Conservation (phyloP, 1,140 invertebrate genomes). For the Hylaeus anthracinus region DNA sequence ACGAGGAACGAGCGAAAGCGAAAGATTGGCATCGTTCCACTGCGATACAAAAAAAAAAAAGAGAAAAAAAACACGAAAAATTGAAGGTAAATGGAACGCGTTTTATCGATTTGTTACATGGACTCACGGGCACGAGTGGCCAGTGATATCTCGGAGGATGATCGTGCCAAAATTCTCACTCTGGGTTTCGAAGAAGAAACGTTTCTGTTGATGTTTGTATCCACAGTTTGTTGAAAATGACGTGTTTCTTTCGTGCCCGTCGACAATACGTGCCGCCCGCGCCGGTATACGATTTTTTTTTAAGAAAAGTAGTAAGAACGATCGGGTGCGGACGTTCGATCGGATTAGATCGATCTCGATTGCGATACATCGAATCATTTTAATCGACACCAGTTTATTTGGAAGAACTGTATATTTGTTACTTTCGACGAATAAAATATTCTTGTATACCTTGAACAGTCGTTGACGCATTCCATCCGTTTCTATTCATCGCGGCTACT, state of each 20-base stretch:
- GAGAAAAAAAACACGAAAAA: no score
- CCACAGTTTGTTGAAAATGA: conserved; percentile 51
- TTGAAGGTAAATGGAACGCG: conserved; percentile 3
- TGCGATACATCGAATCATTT: conserved; percentile 47
- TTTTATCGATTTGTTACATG: conserved; percentile 74
- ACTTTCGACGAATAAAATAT: conserved; percentile 82
- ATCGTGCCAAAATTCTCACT: conserved; percentile 77
- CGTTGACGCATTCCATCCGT: not conserved
- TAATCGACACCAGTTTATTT: conserved; percentile 71
- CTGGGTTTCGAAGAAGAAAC: conserved; percentile 63
- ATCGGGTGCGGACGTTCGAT: conserved; percentile 16
- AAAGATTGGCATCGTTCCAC: not conserved
- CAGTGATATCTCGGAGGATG: conserved; percentile 65
- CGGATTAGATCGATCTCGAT: conserved; percentile 28
- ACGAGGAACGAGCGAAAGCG: conserved; percentile 42
- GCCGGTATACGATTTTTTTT: conserved; percentile 5
- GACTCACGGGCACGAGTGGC: conserved; percentile 59
- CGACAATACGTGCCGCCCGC: conserved; percentile 59
- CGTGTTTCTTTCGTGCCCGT: conserved; percentile 49
- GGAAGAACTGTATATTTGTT: conserved; percentile 81
- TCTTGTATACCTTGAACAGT: conserved; percentile 79
- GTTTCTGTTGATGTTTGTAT: conserved; percentile 58
- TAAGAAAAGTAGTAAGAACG: not conserved
- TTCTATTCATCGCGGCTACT: not conserved
- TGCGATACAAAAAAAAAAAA: conserved; percentile 13